Base-by-base conservation (phyloP, 2,113 vertebrate genomes). In the Alethe diademata region DNA sequence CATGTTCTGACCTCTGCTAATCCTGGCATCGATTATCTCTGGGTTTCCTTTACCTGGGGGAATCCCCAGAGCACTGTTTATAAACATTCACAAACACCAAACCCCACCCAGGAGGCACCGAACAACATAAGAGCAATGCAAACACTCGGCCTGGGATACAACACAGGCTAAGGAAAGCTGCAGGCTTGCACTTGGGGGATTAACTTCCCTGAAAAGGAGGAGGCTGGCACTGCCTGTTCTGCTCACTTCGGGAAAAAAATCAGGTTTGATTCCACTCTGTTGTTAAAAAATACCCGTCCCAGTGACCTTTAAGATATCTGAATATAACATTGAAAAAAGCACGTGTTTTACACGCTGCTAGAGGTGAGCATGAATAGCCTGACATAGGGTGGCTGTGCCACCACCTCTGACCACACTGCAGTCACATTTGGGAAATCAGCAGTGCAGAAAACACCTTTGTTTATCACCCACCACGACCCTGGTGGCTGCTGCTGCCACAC, bases 221-320 rank as follows among this genome's bases (percentile, higher is more conserved):
- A 29, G 56, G 33, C 40, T 28, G 26, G 78, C 35, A 2, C 23
- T 78, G 25, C 45, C 40, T 62, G 50, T 6, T 65, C 85, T 25
- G 56, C 61, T 66, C 5, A 0, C 24, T 56, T n/a, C 0, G 3
- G 35, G 22, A 2, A 2, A 38, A 51, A 19, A 19, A 24, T 3
- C n/a, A 78, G 8, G 40, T 71, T 43, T 82, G 38, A 26, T 74
- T 88, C 35, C 47, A 35, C 19, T 38, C 19, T 18, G 1, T 19
- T 23, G 17, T 13, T 35, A 31, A 66, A 70, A 67, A 36, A 3
- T 2, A 7, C 35, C 47, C 2, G 2, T 24, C 9, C 58, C 17
- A n/a, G 45, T 2, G 64, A 67, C 53, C 58, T 80, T 29, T 42
- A 15, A 43, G 45, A 12, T 36, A 19, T 4, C 56, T 9, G 40